Percentiles rank a stretch among this genome's conserved stretches.
Conservation (phyloP, 2,113 vertebrate genomes). For the Alethe castanea region DNA sequence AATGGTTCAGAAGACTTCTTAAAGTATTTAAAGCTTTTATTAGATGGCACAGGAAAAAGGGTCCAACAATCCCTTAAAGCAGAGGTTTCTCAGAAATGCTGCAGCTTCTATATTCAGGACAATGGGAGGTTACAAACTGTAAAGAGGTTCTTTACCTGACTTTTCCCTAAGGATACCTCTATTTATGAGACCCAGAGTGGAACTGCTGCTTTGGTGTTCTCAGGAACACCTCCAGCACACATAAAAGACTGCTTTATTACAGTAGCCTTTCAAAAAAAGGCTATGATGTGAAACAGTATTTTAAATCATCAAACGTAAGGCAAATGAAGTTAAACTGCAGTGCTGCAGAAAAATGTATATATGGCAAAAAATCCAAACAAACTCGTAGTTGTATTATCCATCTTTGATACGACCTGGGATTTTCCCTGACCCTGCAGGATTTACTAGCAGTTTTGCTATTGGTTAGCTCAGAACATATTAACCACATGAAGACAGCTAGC, state of each 20-base stretch:
- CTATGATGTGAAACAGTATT: neutral
- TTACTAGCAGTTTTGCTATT: neutral
- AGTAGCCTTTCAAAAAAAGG: neutral
- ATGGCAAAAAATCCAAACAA: neutral
- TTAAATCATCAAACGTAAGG: neutral
- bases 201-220: neutral
- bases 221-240: neutral
- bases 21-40: neutral
- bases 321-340: neutral
- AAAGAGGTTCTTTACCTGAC: neutral
- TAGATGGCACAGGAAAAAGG: neutral
- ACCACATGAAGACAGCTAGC: neutral
- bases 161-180: neutral
- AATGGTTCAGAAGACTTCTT: neutral
- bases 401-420: neutral
- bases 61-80: neutral
- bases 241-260: neutral
- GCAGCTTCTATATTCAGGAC: neutral
- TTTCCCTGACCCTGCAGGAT: neutral
- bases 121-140: neutral
- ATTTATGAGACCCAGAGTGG: neutral
- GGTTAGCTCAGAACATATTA: neutral
- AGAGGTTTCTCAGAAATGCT: neutral
- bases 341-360: neutral
- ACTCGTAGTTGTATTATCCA: neutral